These are phyloP conservation scores for Xyrichtys novacula DNA, from an alignment of 2,797 vertebrate species.

Conservation along the genomic window DNA sequence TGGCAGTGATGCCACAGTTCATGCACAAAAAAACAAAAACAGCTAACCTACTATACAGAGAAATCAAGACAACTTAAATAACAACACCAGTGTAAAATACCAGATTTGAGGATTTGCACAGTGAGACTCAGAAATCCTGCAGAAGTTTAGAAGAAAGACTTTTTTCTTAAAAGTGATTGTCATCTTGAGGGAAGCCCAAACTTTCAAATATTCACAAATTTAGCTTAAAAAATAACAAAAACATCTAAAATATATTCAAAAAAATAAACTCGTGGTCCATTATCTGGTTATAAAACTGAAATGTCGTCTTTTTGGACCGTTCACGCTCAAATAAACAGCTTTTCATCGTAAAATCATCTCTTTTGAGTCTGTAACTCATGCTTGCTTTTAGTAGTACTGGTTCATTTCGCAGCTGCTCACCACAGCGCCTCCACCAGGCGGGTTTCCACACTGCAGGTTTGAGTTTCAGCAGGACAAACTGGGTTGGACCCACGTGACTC, in stretches of 20 bases:
- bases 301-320: constrained; percentile 37
- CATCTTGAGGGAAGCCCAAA: constrained; percentile 33
- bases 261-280: constrained; percentile 15
- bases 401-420: background rate
- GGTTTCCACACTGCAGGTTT: background rate
- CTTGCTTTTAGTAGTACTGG: constrained; percentile 1
- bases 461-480: constrained; percentile 29
- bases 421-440: constrained; percentile 14
- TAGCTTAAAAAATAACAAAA: background rate
- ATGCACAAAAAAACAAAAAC: constrained; percentile 52
- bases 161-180: constrained; percentile 29
- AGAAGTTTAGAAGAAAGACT: background rate
- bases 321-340: constrained; percentile 2
- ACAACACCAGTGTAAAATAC: constrained; percentile 36
- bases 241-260: constrained; percentile 2
- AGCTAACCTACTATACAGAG: constrained; percentile 30
- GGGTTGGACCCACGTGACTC: constrained; percentile 42
- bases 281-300: constrained; percentile 24
- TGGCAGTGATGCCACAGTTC: constrained; percentile 44
- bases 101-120: constrained; percentile 27
- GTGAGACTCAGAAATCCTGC: constrained; percentile 47
- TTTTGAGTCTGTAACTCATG: constrained; percentile 12
- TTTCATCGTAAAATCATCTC: background rate
- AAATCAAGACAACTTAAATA: constrained; percentile 13
- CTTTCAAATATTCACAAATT: constrained; percentile 27